Evolutionary conservation across 2,797 vertebrate species (phyloP).

Genomic region (Rachycentron canadum): DNA sequence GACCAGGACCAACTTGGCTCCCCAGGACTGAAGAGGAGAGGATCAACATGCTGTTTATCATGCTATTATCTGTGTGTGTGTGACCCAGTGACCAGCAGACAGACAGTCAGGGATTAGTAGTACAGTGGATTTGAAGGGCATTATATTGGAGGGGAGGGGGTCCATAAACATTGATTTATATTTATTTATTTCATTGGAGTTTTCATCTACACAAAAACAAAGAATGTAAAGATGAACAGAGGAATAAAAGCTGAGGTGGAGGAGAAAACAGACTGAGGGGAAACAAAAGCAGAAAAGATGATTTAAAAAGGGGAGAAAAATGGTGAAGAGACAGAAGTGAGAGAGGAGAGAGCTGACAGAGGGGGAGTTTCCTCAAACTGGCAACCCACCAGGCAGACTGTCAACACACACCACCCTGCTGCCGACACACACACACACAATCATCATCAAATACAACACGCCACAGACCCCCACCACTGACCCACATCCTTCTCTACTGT

Average conservation of each 20-base stretch:
- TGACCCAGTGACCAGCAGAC: conserved; percentile 64
- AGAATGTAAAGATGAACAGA: too few species aligned
- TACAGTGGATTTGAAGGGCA: conserved; percentile 39
- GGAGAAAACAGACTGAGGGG: too few species aligned
- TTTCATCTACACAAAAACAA: too few species aligned
- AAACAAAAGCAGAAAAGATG: too few species aligned
- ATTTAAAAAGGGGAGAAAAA: not conserved
- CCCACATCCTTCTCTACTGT: conserved; percentile 66
- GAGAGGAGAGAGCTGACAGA: conserved; percentile 28
- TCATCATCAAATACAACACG: conserved; percentile 48
- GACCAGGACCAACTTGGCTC: too few species aligned
- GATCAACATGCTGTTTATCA: too few species aligned
- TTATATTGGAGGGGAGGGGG: too few species aligned
- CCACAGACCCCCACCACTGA: conserved; percentile 58
- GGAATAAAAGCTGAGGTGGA: too few species aligned
- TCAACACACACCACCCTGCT: conserved; percentile 40
- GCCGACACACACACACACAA: conserved; percentile 25
- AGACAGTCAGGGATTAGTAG: conserved; percentile 61
- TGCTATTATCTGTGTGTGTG: too few species aligned
- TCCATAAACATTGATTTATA: conserved; percentile 1
- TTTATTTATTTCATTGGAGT: too few species aligned
- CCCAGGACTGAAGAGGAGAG: too few species aligned
- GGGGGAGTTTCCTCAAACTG: conserved; percentile 65
- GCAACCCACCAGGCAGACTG: conserved; percentile 55
- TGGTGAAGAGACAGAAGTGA: not conserved